phyloP scores from a whole-genome alignment of 2,888 invertebrate genomes.

The Cephus spinipes region DNA sequence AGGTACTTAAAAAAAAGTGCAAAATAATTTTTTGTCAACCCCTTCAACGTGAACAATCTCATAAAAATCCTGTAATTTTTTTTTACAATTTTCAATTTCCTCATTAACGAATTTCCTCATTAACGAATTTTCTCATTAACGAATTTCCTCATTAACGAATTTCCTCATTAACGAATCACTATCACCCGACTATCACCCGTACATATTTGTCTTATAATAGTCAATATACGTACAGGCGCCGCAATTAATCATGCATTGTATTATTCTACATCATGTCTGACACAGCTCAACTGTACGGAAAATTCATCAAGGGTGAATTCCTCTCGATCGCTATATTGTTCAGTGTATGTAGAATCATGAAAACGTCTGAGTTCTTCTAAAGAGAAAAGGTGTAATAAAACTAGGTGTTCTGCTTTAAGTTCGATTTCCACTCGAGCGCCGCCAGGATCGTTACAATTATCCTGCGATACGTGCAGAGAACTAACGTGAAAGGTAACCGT shows the following conservation, averaged over 20 bases:
- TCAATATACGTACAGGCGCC: background rate
- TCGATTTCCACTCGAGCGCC: background rate
- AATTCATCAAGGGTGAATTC: background rate
- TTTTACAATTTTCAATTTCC: background rate
- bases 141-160: background rate
- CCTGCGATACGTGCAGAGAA: background rate
- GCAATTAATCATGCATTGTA: background rate
- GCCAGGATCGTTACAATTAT: background rate
- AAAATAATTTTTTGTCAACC: background rate
- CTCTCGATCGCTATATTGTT: background rate
- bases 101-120: background rate
- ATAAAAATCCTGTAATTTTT: background rate
- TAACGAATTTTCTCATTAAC: no score
- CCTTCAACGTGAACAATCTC: background rate
- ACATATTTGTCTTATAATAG: background rate
- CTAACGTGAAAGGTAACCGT: background rate
- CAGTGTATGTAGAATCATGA: background rate
- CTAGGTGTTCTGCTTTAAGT: background rate
- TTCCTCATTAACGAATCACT: background rate
- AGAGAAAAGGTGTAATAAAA: background rate
- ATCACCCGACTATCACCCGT: background rate
- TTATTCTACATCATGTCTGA: background rate
- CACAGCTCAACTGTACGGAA: background rate
- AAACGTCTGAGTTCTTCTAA: background rate
- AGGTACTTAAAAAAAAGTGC: background rate